Base-by-base conservation (phyloP, 2,888 invertebrate genomes). In the Caenorhabditis sp. region DNA sequence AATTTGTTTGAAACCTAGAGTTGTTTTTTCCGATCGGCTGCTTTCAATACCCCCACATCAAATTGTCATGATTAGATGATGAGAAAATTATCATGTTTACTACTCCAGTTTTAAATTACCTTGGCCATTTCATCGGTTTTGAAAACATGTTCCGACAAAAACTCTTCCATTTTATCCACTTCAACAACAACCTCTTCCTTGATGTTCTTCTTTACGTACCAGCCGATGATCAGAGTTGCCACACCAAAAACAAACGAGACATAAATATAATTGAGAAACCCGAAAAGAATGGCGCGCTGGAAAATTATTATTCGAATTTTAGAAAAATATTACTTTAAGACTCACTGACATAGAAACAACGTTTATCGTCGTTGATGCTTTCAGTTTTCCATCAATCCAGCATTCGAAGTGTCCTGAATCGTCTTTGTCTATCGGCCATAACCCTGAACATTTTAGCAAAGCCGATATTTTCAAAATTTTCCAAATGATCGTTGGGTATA, bases 331-430 rank as follows among this genome's bases (percentile, higher is more conserved):
- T 12, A 43, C 24, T 23, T 24, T 8, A 23, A 55, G 8, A 31
- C n/a, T 50, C 3, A 57, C 57, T 1, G n/a, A 63, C 72, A 24
- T 67, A 51, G 72, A 50, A 49, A 68, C 50, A 0, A 72, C 72
- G 26, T 53, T 49, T 5, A 72, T 51, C 0, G 36, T 50, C 2
- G 67, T 69, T 0, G 74, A 72, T 6, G 74, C 74, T 19, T 19
- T 53, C 17, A 65, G 53, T 21, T 72, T 51, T 36, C 74, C 77
- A 59, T 75, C 67, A 10, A 63, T 51, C 24, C 63, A 17, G 60
- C 78, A 78, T 54, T 78, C 78, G 49, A 72, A 78, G 49, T 70
- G 66, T 17, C 78, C 75, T 36, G 63, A 54, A 37, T 78, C 78
- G 0, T 60, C 69, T 12, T 58, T 50, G 26, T 62, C 61, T 17